These are phyloP conservation scores for Gambusia holbrooki DNA, from an alignment of 2,113 vertebrate species.

Conservation along the genomic window DNA sequence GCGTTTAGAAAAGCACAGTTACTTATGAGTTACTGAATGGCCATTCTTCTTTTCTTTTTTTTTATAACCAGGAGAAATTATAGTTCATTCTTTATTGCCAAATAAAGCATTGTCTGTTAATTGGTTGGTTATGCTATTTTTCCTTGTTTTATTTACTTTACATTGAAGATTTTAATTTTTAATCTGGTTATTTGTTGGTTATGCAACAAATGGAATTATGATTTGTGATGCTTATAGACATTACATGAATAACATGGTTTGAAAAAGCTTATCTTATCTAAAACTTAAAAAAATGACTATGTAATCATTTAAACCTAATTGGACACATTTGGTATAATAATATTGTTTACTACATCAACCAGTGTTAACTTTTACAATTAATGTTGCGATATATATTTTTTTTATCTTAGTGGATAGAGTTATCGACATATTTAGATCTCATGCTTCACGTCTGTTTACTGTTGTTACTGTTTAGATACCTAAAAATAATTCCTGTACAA, in stretches of 20 bases:
- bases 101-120: background rate
- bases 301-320: background rate
- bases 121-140: slow-evolving; percentile 32
- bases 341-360: background rate
- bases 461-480: slow-evolving; percentile 45
- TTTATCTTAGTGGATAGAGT: slow-evolving; percentile 27
- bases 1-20: no score
- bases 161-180: slow-evolving; percentile 4
- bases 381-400: background rate
- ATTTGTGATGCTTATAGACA: slow-evolving; percentile 43
- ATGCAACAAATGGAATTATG: slow-evolving; percentile 22
- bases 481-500: background rate
- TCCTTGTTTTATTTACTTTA: slow-evolving; percentile 24
- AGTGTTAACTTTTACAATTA: background rate
- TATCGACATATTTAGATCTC: slow-evolving; percentile 57
- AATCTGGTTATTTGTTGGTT: slow-evolving; percentile 6
- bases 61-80: background rate
- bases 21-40: background rate
- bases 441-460: slow-evolving; percentile 73
- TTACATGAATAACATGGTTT: slow-evolving; percentile 71
- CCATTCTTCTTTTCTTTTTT: no score
- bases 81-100: background rate
- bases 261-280: background rate
- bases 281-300: background rate
- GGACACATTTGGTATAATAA: background rate